Conservation (phyloP, 2,888 invertebrate species). For the Pristionchus exspectatus region DNA sequence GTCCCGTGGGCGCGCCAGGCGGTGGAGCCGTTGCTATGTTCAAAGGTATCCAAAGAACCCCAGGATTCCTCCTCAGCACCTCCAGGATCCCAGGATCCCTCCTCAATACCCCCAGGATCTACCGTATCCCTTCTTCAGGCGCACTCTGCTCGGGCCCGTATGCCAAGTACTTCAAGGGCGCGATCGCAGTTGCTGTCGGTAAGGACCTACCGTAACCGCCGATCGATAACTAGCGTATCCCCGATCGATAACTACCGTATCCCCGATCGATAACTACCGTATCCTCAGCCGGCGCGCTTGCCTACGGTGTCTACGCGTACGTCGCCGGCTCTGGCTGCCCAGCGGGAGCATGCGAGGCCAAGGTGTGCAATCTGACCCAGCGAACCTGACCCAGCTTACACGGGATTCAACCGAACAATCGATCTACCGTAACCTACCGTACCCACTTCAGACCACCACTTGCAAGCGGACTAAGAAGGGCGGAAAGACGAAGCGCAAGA, state of each 20-base stretch:
- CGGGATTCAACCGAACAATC: background rate
- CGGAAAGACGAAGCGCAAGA: slow-evolving; percentile 30
- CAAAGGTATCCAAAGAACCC: background rate
- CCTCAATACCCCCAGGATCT: background rate
- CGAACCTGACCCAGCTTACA: background rate
- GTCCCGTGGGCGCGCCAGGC: background rate
- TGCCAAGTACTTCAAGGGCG: too few relatives aligned
- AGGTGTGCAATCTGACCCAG: background rate
- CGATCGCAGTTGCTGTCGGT: background rate
- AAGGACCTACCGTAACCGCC: background rate
- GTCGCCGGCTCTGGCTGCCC: background rate
- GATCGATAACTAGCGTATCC: background rate
- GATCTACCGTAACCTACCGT: background rate
- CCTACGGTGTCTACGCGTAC: slow-evolving; percentile 9
- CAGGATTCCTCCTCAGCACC: background rate
- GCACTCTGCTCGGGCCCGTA: too few relatives aligned
- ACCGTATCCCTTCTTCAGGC: background rate
- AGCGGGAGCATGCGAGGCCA: background rate
- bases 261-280: background rate
- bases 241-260: background rate
- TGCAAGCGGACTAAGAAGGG: background rate
- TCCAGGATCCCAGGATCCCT: background rate
- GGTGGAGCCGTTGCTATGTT: background rate
- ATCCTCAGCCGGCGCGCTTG: background rate
- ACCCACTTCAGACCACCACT: background rate